A percentile compares a stretch with the other conserved stretches of the same genome.
phyloP scores from a whole-genome alignment of 2,113 vertebrate species.

The Marcusenius ussheri region DNA sequence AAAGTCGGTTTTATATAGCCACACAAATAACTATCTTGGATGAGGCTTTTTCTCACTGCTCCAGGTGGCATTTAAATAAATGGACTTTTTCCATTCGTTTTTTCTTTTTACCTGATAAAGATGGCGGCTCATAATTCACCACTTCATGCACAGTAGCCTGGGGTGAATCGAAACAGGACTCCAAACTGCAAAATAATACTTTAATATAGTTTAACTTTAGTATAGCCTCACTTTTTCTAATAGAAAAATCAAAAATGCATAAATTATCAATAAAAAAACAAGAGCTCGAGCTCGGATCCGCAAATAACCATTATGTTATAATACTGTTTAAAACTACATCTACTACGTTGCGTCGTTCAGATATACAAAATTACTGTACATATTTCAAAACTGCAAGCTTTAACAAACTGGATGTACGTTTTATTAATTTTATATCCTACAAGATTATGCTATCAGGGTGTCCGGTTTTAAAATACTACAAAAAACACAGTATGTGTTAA shows the following conservation, averaged over 20 bases:
- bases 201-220: not conserved
- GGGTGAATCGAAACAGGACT: constrained; percentile 53
- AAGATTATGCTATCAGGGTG: not conserved
- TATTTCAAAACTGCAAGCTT: not conserved
- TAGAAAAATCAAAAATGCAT: not conserved
- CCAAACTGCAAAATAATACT: constrained; percentile 35
- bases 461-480: not conserved
- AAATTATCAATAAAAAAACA: not conserved
- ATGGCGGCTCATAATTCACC: constrained; percentile 35
- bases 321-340: not conserved
- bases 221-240: not conserved
- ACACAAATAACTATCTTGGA: not conserved
- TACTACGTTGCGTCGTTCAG: not conserved
- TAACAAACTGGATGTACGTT: not conserved
- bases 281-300: not conserved
- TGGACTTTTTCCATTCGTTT: not conserved
- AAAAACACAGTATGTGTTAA: not conserved
- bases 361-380: not conserved
- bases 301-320: not conserved
- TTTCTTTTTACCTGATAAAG: constrained; percentile 45
- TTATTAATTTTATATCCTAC: not conserved
- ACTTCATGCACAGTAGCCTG: constrained; percentile 44
- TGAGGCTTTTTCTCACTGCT: not conserved
- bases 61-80: not conserved
- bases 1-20: not conserved